Percentiles rank a stretch among this genome's conserved stretches.
Evolutionary conservation across 2,888 invertebrate species (phyloP).

Genomic region (Machimus atricapillus): DNA sequence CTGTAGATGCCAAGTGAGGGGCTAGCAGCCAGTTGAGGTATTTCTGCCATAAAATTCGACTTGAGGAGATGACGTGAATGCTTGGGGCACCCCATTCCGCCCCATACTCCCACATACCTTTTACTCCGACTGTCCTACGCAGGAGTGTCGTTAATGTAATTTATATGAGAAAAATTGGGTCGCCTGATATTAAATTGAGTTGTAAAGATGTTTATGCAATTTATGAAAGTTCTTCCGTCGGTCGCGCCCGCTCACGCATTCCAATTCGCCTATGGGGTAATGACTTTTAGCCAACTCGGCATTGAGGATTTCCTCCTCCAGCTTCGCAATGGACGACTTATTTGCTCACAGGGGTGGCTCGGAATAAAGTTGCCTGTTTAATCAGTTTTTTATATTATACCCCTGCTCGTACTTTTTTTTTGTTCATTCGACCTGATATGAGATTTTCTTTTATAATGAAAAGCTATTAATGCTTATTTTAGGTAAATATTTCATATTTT

Average conservation of each 20-base stretch:
- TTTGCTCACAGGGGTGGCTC: background rate
- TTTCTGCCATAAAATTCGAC: background rate
- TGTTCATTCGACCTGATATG: slow-evolving; percentile 12
- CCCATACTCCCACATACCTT: background rate
- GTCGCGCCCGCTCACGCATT: background rate
- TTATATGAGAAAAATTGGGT: slow-evolving; percentile 48
- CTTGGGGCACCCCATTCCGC: background rate
- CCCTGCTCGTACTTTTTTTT: background rate
- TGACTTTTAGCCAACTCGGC: slow-evolving; percentile 20
- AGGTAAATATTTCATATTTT: background rate
- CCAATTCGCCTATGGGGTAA: slow-evolving; percentile 10
- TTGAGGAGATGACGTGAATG: background rate
- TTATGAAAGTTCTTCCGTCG: slow-evolving; percentile 39
- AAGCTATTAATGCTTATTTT: background rate
- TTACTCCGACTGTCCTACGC: slow-evolving; percentile 25
- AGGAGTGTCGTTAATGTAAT: slow-evolving; percentile 47
- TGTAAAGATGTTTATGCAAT: slow-evolving; percentile 48
- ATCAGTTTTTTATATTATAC: slow-evolving; percentile 22
- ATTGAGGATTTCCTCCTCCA: background rate
- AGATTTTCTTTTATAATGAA: slow-evolving; percentile 33
- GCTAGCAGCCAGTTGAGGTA: background rate
- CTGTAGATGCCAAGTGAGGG: background rate
- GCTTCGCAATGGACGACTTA: background rate
- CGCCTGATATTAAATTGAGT: slow-evolving; percentile 48
- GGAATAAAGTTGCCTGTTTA: slow-evolving; percentile 33